Evolutionary conservation across 2,888 invertebrate genomes (phyloP), one percentile per base, ranked within the genome.

Genomic region (Hyles lineata): DNA sequence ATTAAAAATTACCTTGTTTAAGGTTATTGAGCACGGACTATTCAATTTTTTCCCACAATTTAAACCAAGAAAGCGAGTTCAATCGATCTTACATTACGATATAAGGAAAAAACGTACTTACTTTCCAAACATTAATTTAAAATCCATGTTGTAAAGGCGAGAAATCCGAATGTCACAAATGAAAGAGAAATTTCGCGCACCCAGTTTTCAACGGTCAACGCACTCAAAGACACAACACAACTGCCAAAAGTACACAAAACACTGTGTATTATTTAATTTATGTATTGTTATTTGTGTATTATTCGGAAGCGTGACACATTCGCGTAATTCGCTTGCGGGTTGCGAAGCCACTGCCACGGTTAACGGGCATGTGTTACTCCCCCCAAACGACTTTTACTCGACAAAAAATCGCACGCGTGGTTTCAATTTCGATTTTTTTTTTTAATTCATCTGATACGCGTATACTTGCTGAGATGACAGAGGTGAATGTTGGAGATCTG

Each of bases 401-500:
- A 74, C 73, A 69, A 73, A 73, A 80, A 80, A 77, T 70, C 62
- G 75, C 71, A 73, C 55, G 74, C 75, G 81, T 78, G 77, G 77
- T 73, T 79, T 76, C 78, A 82, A 79, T 83, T 79, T 79, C 72
- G 72, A n/a, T 60, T 71, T 76, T 76, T 75, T 77, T 35, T 76
- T 78, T 72, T 72, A 75, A 77, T 82, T 77, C 76, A 72, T 75
- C 71, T 71, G 63, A 50, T 75, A 77, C 78, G 85, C 87, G 85
- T 81, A 86, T 82, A 83, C 82, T 79, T 84, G 72, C 80, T 77
- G 86, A 83, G 82, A 82, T 85, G 83, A 84, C 83, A 78, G 81
- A 80, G 82, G 89, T 85, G 90, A 90, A 89, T 89, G 89, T 79
- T 82, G 76, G 79, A 76, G 77, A 78, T 73, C 62, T 71, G n/a